These are phyloP conservation scores for Auanema sp. DNA, from an alignment of 2,888 invertebrate genomes.

Conservation along the genomic window DNA sequence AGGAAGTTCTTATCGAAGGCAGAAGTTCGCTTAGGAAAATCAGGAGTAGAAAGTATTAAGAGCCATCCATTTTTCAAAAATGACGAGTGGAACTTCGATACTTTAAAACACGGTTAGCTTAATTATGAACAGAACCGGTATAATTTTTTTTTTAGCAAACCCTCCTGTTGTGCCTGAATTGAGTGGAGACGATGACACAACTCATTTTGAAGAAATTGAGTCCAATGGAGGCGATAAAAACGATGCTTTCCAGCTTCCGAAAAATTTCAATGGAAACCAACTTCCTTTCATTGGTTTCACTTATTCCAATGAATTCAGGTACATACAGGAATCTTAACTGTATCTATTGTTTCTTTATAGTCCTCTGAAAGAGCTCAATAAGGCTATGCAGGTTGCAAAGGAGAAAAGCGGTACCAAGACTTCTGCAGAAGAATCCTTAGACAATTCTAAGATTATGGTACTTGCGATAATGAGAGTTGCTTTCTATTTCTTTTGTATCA, in stretches of 20 bases:
- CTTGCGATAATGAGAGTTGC: too few relatives aligned
- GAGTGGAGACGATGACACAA: conserved; percentile 92
- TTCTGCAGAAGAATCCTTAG: neutral
- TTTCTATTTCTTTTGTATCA: too few relatives aligned
- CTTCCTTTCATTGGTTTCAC: conserved; percentile 98
- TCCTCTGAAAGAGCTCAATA: conserved; percentile 7
- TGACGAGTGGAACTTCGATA: conserved; percentile 96
- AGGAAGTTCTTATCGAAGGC: conserved; percentile 86
- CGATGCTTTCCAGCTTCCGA: conserved; percentile 92
- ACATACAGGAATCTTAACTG: neutral
- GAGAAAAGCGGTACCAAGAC: neutral
- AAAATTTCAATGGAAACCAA: conserved; percentile 96
- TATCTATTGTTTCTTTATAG: conserved; percentile 1
- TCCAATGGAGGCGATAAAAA: conserved; percentile 67
- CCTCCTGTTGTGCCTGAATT: conserved; percentile 97
- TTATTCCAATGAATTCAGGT: conserved; percentile 77
- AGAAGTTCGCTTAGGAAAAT: conserved; percentile 75
- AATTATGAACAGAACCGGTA: neutral
- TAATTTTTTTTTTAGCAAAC: conserved; percentile 65
- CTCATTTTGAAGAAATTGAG: conserved; percentile 88
- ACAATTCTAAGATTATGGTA: too few relatives aligned
- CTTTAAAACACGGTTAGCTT: conserved; percentile 79
- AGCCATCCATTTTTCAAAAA: conserved; percentile 91
- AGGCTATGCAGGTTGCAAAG: neutral
- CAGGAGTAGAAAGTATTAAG: conserved; percentile 91